Percentiles rank a stretch among this genome's conserved stretches.
Evolutionary conservation across 2,113 vertebrate genomes (phyloP).

Genomic region (Romanogobio albipinnatus): DNA sequence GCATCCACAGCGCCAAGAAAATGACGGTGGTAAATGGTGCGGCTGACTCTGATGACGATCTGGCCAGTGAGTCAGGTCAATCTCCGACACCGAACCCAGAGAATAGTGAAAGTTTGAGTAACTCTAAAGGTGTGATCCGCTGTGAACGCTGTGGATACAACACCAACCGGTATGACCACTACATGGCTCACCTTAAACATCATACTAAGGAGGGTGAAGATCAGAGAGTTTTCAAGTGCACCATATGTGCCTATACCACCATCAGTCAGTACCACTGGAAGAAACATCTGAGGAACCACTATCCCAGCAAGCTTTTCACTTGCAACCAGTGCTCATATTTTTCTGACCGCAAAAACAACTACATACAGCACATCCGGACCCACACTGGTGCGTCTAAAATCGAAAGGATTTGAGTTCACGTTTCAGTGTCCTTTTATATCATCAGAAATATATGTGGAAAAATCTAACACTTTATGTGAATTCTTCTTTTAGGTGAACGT

Average conservation of each 20-base stretch:
- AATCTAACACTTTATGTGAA: background rate
- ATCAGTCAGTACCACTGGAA: conserved; percentile 99
- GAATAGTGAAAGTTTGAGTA: conserved; percentile 75
- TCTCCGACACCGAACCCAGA: conserved; percentile 69
- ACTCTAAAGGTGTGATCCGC: conserved; percentile 90
- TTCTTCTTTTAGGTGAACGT: conserved; percentile 84
- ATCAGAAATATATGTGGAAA: background rate
- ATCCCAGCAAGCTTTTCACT: conserved; percentile 96
- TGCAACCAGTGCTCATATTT: conserved; percentile 96
- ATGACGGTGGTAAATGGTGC: conserved; percentile 88
- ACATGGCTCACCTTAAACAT: conserved; percentile 95
- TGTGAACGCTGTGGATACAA: conserved; percentile 98
- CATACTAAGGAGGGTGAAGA: conserved; percentile 88
- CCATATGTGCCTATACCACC: conserved; percentile 94
- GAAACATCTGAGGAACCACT: conserved; percentile 97
- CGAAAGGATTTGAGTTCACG: background rate
- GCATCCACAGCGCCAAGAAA: conserved; percentile 88
- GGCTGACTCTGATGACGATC: conserved; percentile 79
- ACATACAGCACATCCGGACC: conserved; percentile 96
- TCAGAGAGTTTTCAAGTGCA: conserved; percentile 93
- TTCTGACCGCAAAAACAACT: conserved; percentile 98
- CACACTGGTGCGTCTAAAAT: conserved; percentile 85
- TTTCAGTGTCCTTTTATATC: background rate
- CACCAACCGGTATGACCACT: conserved; percentile 97
- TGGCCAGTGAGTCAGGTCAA: conserved; percentile 62